Evolutionary conservation across 2,888 invertebrate species (phyloP), one percentile per base, ranked within the genome.

Genomic region (Leptinotarsa juncta): DNA sequence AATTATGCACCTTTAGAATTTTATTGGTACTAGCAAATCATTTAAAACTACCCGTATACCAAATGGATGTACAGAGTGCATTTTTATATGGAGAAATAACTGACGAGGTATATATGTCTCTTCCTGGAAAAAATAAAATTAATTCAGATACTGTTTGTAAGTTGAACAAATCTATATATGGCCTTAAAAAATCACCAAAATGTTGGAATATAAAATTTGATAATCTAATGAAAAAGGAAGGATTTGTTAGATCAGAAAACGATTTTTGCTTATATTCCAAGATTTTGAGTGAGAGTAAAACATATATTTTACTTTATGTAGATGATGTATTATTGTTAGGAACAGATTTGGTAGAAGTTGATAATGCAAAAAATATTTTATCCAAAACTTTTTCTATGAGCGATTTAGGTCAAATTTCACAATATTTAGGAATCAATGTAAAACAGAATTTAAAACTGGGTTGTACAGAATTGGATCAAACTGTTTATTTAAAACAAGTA

Each of bases 31-130:
- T 18, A 68, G 74, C 12, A 75, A 72, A 18, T 69, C 69, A 32
- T 50, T 75, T 76, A n/a, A 74, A 70, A n/a, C 62, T 65, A 57
- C 18, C 65, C 23, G 60, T 77, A 48, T 53, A 67, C 71, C 76
- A 78, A 67, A 65, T 79, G 32, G 76, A 78, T 70, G 79, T 76
- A 26, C 71, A 73, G 18, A 78, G 70, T 51, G 77, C 76, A 14
- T 78, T 79, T 70, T 71, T 77, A 60, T 74, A 79, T 74, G 77
- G 78, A 16, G 72, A 74, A 48, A 73, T 78, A 15, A 55, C 60
- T 15, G 75, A 73, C 15, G 23, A 26, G 20, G 20, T 20, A 20
- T 67, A 53, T 51, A 53, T 67, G n/a, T 67, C 42, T n/a, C 26
- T 67, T 53, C 67, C 67, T 16, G 16, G 53, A n/a, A 53, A 18